Evolutionary conservation across 2,888 invertebrate genomes (phyloP), one percentile per base, ranked within the genome.

Genomic region (Onthophagus sagittarius): DNA sequence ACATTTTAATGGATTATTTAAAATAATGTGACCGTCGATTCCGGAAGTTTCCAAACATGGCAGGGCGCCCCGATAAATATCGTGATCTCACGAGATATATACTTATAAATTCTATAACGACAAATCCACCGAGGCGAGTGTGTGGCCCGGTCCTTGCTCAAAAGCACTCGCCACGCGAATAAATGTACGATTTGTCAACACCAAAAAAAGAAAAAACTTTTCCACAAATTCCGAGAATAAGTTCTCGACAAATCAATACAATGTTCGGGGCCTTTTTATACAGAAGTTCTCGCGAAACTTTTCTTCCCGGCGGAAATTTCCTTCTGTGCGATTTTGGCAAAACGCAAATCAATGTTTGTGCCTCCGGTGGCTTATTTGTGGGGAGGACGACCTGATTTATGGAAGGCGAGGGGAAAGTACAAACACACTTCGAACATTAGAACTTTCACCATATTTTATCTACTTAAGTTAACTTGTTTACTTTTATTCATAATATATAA

Each of bases 361-460:
- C 65, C 63, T 23, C 23, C 23, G 23, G 71, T 15, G 71, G 72
- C 73, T 75, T 75, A 73, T 65, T 63, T 71, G 67, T 33, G 62
- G 62, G 63, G 62, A 62, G 33, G 63, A n/a, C 31, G 13, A 14
- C 9, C 69, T 75, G 73, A 75, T 73, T 75, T 75, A 75, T 72
- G 75, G 63, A 15, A 67, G 71, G 69, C 62, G 69, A 72, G 33
- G 39, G 71, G 69, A 70, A 73, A 71, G 23, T 72, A 39, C 63
- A 71, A 75, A 73, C 72, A 70, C 73, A 73, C 72, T 72, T 31
- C 86, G 85, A 86, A 77, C 79, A 79, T 79, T 79, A 78, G 78
- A 67, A 79, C 79, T 79, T 79, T 77, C 73, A 75, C 78, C 75
- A 79, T 79, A 79, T 79, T 79, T 79, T 78, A 79, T 78, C 78